Conservation (phyloP, 2,888 invertebrate genomes). For the Erebia epiphron region DNA sequence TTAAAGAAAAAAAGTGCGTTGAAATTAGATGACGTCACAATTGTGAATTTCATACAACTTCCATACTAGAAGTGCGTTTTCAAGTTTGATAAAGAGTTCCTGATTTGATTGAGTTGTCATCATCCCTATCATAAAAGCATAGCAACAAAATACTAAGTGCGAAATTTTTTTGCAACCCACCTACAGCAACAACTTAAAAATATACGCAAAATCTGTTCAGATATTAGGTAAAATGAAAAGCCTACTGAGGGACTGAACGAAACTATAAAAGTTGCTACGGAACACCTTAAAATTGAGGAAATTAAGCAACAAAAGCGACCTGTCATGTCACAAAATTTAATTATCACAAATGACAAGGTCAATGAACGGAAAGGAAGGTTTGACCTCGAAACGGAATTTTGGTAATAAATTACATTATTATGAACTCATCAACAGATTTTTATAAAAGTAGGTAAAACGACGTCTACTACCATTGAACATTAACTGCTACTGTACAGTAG, state of each 20-base stretch:
- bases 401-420: not conserved
- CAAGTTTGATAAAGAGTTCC: too few relatives aligned
- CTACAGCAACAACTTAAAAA: conserved; percentile 49
- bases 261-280: not conserved
- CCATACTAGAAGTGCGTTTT: too few relatives aligned
- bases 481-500: not conserved
- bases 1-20: too few relatives aligned
- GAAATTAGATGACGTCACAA: too few relatives aligned
- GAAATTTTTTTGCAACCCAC: not conserved
- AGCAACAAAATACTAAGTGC: conserved; percentile 19
- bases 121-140: conserved; percentile 1
- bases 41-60: too few relatives aligned
- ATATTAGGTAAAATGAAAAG: conserved; percentile 61
- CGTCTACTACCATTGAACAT: conserved; percentile 3
- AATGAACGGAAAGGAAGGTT: too few relatives aligned
- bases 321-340: not conserved
- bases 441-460: conserved; percentile 2
- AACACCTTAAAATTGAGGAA: not conserved
- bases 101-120: too few relatives aligned
- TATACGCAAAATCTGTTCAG: conserved; percentile 59
- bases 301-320: not conserved
- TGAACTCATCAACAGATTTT: not conserved
- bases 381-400: not conserved
- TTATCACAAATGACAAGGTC: conserved; percentile 2
- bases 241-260: not conserved